These are phyloP conservation scores for Eulemur mongoz DNA, from an alignment of 2,797 vertebrate species.

Conservation along the genomic window DNA sequence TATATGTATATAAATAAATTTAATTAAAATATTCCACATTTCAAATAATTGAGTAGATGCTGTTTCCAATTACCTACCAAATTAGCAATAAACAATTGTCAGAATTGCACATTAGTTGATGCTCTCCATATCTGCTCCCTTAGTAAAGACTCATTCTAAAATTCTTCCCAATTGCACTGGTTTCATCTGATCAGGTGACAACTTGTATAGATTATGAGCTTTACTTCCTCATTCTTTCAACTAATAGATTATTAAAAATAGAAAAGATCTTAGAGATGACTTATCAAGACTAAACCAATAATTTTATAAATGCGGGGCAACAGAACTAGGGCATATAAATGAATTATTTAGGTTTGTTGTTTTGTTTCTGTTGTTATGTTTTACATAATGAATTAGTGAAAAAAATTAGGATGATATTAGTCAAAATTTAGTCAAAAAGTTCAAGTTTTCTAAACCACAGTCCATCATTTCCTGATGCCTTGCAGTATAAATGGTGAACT, in stretches of 20 bases:
- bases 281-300: background rate
- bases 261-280: background rate
- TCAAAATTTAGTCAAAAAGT: background rate
- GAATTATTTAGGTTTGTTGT: background rate
- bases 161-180: background rate
- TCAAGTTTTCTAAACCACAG: background rate
- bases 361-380: background rate
- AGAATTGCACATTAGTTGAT: background rate
- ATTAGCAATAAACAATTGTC: background rate
- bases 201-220: background rate
- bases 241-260: background rate
- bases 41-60: background rate
- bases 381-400: background rate
- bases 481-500: background rate
- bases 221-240: background rate
- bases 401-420: background rate
- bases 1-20: background rate
- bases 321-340: background rate
- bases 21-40: background rate
- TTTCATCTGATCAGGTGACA: background rate
- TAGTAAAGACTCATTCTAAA: background rate
- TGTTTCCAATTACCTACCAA: background rate
- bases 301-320: background rate
- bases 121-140: background rate
- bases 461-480: background rate